These are phyloP conservation scores for Antechinus stuartii DNA, from an alignment of 2,113 vertebrate genomes.

Conservation along the genomic window DNA sequence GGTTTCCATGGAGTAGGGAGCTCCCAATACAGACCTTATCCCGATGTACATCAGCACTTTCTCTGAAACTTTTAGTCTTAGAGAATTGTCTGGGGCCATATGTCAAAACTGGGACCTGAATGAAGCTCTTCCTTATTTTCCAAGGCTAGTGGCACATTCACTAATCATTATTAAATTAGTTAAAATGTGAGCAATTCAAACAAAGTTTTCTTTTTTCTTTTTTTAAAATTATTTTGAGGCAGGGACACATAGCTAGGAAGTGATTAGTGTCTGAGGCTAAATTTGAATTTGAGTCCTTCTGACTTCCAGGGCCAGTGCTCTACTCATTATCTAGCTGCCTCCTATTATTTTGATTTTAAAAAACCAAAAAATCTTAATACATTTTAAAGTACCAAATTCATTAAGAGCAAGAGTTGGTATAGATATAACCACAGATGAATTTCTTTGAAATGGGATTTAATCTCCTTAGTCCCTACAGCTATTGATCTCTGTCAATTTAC, in stretches of 20 bases:
- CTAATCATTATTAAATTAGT: background rate
- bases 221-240: background rate
- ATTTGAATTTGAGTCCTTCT: no score
- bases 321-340: no score
- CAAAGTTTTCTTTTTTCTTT: background rate
- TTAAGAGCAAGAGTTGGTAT: background rate
- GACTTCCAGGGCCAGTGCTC: no score
- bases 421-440: background rate
- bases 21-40: background rate
- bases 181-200: background rate
- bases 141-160: background rate
- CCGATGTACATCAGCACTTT: background rate
- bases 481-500: background rate
- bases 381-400: background rate
- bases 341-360: background rate
- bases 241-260: no score
- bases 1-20: background rate
- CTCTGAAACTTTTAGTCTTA: background rate
- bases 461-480: background rate
- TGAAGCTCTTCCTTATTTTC: background rate
- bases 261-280: no score
- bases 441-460: background rate
- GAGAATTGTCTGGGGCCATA: background rate
- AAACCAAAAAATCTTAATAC: background rate
- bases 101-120: background rate